Evolutionary conservation across 1,140 invertebrate species (phyloP), one percentile per base, ranked within the genome.

Genomic region (Andricus grossulariae): DNA sequence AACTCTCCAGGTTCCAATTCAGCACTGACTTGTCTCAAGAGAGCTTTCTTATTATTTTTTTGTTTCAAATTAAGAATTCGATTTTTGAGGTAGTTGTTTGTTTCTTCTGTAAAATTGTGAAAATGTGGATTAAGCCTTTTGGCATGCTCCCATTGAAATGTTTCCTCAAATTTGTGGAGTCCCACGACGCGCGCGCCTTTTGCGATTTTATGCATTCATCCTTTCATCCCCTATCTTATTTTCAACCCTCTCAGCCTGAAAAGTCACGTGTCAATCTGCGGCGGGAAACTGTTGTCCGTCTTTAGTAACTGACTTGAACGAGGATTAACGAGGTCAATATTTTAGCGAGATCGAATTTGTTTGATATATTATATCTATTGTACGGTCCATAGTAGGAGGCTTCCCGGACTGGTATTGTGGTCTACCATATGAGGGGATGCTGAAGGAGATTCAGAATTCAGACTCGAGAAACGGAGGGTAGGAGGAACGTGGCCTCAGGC

Each of bases 341-440:
- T 88, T 88, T 80, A 78, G 55, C 86, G 85, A 78, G 79, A 82
- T 85, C 82, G 77, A 88, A 87, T 86, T 88, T 87, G 86, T 88
- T 88, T 88, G 86, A 88, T 88, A 88, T 88, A 88, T 85, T 88
- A 87, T 88, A 88, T 84, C 86, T 80, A 88, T 88, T 88, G 87
- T 88, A 83, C 76, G 84, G 82, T 80, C 76, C 80, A 80, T 72
- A 83, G 83, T 82, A 87, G 74, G 82, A 87, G 85, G 81, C 83
- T 83, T 85, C 74, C 79, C 71, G 80, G 72, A 80, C 78, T 76
- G 73, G 76, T 80, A 85, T 86, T 85, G 84, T 84, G 79, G 78
- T 32, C 39, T 32, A 66, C 60, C 54, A 57, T 51, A 19, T 57
- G 75, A 80, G 66, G 80, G 80, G 80, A 75, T 55, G 72, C 15